A percentile compares a stretch with the other conserved stretches of the same genome.
These are phyloP conservation scores for Megaceryle alcyon DNA, from an alignment of 2,797 vertebrate genomes.

Conservation along the genomic window DNA sequence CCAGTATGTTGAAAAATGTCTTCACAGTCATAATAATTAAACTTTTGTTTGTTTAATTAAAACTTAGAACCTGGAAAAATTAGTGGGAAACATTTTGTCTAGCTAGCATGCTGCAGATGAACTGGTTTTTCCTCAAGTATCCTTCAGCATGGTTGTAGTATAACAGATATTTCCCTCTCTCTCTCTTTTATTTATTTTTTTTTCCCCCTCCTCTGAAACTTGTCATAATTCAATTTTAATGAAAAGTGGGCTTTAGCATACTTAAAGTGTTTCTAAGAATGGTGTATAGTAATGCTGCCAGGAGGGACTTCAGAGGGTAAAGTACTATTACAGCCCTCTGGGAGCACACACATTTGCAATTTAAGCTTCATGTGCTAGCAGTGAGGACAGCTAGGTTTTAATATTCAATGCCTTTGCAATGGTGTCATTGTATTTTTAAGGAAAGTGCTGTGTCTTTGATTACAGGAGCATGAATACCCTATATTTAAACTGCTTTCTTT, in stretches of 20 bases:
- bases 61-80: background rate
- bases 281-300: background rate
- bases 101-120: background rate
- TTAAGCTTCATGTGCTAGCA: background rate
- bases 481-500: background rate
- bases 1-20: background rate
- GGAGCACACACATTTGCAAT: background rate
- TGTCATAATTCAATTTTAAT: conserved; percentile 16
- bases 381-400: background rate
- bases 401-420: background rate
- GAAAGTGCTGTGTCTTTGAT: background rate
- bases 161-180: background rate
- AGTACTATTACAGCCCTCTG: background rate
- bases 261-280: background rate
- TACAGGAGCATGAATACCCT: background rate
- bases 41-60: background rate
- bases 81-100: background rate
- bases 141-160: background rate
- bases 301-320: background rate
- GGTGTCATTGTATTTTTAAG: conserved; percentile 11
- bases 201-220: background rate
- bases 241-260: background rate
- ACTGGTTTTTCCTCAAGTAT: background rate
- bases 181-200: background rate
- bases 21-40: background rate